A percentile compares a stretch with the other conserved stretches of the same genome.
Evolutionary conservation across 2,797 vertebrate genomes (phyloP).

Genomic region (Lacerta viridis): DNA sequence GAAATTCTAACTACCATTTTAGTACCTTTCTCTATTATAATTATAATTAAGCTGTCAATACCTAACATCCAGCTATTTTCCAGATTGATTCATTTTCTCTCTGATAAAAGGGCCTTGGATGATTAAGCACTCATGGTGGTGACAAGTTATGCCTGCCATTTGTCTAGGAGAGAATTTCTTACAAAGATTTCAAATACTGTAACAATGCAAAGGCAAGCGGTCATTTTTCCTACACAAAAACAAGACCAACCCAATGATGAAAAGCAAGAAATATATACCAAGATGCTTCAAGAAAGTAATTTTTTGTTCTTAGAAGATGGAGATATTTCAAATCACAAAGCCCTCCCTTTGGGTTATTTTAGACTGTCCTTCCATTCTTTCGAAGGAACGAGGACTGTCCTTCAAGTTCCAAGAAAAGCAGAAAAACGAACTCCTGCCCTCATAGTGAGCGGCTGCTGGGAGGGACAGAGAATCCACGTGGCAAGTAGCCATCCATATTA

Average conservation of each 20-base stretch:
- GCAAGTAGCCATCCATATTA: too few relatives aligned
- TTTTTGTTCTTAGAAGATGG: not conserved
- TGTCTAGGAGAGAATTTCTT: constrained; percentile 62
- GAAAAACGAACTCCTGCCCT: not conserved
- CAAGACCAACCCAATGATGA: not conserved
- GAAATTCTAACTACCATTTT: constrained; percentile 55
- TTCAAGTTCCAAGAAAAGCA: not conserved
- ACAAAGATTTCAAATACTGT: constrained; percentile 62
- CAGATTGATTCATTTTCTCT: constrained; percentile 51
- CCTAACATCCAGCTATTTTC: not conserved
- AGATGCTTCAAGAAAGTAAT: not conserved
- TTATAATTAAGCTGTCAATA: constrained; percentile 45
- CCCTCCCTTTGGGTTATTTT: not conserved
- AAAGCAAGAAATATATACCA: too few relatives aligned
- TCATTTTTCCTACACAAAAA: not conserved
- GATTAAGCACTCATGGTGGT: constrained; percentile 48
- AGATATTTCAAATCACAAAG: not conserved
- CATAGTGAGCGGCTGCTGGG: not conserved
- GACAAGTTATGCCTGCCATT: constrained; percentile 44
- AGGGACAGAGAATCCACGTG: not conserved
- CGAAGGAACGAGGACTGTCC: not conserved
- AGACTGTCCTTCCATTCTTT: not conserved
- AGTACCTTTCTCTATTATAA: constrained; percentile 52
- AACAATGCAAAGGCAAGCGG: constrained; percentile 6
- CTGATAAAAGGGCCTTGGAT: constrained; percentile 41